These are phyloP conservation scores for Oligia strigilis DNA, from an alignment of 2,888 invertebrate species.

Conservation along the genomic window DNA sequence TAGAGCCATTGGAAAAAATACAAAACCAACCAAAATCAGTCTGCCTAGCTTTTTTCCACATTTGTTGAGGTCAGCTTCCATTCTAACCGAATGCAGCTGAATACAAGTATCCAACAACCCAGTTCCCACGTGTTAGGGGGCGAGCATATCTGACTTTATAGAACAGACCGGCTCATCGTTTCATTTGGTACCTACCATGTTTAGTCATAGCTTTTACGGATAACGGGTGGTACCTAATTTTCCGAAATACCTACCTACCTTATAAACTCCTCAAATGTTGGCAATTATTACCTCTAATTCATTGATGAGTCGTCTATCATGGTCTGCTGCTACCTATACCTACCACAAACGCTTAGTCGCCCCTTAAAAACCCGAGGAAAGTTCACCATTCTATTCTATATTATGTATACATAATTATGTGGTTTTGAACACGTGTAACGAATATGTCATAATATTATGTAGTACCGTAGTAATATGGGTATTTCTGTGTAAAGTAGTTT, in stretches of 20 bases:
- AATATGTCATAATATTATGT: conserved; percentile 12
- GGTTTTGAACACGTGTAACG: conserved; percentile 9
- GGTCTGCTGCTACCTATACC: background rate
- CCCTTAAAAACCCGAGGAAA: conserved; percentile 27
- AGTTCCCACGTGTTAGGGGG: no score
- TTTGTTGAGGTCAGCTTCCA: no score
- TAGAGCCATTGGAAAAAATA: background rate
- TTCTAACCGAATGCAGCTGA: no score
- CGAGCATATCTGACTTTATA: no score
- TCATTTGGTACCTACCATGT: background rate
- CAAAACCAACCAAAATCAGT: background rate
- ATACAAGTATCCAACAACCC: no score
- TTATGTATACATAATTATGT: background rate
- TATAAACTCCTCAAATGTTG: background rate
- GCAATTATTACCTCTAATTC: background rate
- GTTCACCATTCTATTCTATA: background rate
- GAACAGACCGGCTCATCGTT: no score
- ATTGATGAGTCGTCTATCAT: background rate
- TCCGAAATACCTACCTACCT: background rate
- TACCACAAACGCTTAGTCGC: background rate
- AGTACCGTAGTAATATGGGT: no score
- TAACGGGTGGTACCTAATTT: background rate
- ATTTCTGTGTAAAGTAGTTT: no score
- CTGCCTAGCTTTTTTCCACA: background rate
- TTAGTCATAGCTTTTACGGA: background rate